phyloP scores from a whole-genome alignment of 2,113 vertebrate genomes.

The Candoia aspera region DNA sequence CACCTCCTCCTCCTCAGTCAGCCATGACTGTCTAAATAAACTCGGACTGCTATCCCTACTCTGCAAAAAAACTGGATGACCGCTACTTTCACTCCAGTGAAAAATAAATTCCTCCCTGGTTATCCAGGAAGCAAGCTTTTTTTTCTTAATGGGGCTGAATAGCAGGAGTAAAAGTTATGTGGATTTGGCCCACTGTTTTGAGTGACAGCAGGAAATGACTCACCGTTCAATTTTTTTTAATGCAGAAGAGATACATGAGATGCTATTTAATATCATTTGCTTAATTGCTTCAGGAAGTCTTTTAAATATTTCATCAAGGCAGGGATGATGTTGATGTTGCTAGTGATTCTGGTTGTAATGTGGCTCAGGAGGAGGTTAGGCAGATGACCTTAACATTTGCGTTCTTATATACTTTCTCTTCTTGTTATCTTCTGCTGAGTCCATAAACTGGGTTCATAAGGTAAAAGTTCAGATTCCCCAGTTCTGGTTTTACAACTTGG shows the following conservation, averaged over 20 bases:
- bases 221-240: conserved; percentile 55
- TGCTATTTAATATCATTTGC: conserved; percentile 59
- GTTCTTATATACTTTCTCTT: conserved; percentile 34
- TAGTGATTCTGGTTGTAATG: neutral
- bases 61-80: neutral
- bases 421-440: conserved; percentile 18
- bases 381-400: conserved; percentile 58
- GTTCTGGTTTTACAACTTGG: neutral
- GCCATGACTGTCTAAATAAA: neutral
- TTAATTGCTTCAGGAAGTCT: conserved; percentile 63
- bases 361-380: neutral
- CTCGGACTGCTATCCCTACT: too few species aligned
- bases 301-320: conserved; percentile 65
- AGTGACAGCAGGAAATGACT: conserved; percentile 34
- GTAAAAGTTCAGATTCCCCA: conserved; percentile 25
- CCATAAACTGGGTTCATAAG: neutral
- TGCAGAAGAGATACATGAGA: conserved; percentile 34
- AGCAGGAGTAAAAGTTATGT: neutral
- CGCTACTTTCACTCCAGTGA: neutral
- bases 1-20: neutral
- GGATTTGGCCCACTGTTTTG: neutral
- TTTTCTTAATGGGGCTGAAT: neutral
- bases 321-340: conserved; percentile 20
- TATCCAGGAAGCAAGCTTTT: neutral
- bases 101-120: neutral